Base-by-base conservation (phyloP, 2,797 vertebrate species). In the Zenarchopterus dispar region DNA sequence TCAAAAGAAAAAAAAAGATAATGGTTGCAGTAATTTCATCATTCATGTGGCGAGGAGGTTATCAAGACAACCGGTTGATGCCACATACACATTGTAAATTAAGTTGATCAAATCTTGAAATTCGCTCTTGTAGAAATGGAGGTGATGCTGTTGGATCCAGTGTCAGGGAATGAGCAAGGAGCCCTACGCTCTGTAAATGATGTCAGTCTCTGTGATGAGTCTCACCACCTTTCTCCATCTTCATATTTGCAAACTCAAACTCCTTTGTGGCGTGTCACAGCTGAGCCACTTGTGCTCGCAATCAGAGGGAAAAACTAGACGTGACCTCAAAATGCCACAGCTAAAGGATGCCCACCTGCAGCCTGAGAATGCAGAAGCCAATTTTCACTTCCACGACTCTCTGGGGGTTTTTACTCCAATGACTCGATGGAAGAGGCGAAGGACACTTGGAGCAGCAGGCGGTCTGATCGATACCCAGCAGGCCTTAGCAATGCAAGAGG, bases 391-490 rank as follows among this genome's bases (percentile, higher is more conserved):
- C 42, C 23, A 48, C 53, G 19, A 43, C 75, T 67, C 63, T 77
- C 71, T 9, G 41, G 55, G 28, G 31, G 62, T 26, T 49, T 62
- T 33, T 73, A 77, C 69, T 67, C 62, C 33, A 62, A 76, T 45
- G 69, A 62, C 54, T 80, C 55, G 22, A 22, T 60, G 73, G 68
- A 72, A 57, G 81, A 74, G 70, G 65, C 74, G 73, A 71, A 68
- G 78, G 80, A 78, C 73, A 82, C 82, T 84, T 73, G 70, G 62
- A 67, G 78, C 78, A 60, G 69, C 73, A 8, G 66, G 82, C 49
- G 33, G 26, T 8, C 63, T 45, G 46, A 89, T 89, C 85, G 23
- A 89, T 90, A 71, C 71, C 49, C 74, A 61, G 61, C 77, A 71
- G 75, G 73, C 56, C 48, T 42, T 3, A 5, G 65, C 56, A 39